Conservation (phyloP, 2,797 vertebrate genomes). For the Lutjanus argentimaculatus region DNA sequence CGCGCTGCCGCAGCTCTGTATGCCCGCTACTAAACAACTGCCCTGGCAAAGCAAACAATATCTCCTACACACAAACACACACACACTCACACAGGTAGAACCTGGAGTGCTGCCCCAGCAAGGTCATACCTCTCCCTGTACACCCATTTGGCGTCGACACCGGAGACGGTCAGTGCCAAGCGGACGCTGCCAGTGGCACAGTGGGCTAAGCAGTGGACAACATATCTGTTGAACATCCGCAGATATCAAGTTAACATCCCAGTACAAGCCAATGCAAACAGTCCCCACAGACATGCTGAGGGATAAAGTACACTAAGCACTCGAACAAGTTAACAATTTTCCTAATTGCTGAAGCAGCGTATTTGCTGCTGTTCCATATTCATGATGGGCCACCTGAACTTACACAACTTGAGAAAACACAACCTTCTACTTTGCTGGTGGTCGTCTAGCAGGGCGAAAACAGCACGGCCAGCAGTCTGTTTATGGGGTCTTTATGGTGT, state of each 20-base stretch:
- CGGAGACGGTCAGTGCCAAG: constrained; percentile 59
- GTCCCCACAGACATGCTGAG: constrained; percentile 9
- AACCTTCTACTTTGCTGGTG: constrained; percentile 58
- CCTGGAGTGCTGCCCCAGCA: constrained; percentile 69
- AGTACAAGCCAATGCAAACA: constrained; percentile 46
- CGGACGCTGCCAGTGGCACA: constrained; percentile 55
- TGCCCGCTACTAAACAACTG: constrained; percentile 78
- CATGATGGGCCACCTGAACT: constrained; percentile 60
- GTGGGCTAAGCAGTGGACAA: constrained; percentile 58
- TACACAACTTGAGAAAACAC: constrained; percentile 50
- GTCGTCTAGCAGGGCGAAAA: constrained; percentile 51
- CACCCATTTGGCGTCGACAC: constrained; percentile 60
- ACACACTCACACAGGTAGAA: constrained; percentile 52
- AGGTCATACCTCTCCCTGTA: constrained; percentile 75
- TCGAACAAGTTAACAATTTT: constrained; percentile 40
- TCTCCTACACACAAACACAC: constrained; percentile 49
- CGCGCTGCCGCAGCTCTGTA: constrained; percentile 61
- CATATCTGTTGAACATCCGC: constrained; percentile 66
- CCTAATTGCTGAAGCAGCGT: constrained; percentile 62
- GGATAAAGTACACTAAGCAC: constrained; percentile 22
- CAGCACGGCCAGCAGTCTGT: constrained; percentile 74
- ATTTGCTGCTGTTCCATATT: constrained; percentile 48
- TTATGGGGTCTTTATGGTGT: constrained; percentile 78
- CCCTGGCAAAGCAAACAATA: constrained; percentile 79
- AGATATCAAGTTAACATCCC: constrained; percentile 48